Evolutionary conservation across 2,888 invertebrate genomes (phyloP).

Genomic region (Dorcus parallelipipedus): DNA sequence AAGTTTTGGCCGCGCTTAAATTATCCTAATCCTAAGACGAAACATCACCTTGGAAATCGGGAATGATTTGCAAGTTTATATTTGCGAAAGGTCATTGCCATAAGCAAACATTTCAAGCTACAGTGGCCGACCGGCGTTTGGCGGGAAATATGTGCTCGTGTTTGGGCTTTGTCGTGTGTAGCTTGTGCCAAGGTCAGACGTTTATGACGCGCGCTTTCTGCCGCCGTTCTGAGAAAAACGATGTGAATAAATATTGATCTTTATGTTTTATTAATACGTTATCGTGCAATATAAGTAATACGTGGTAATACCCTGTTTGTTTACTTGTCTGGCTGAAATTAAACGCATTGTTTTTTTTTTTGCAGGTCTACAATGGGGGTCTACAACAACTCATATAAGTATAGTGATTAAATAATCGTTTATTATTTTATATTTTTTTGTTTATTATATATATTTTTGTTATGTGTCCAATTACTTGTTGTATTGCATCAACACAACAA

Average conservation of each 20-base stretch:
- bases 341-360: constrained; percentile 14
- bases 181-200: background rate
- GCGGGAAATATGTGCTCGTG: too few species aligned
- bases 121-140: too few species aligned
- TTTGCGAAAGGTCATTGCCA: constrained; percentile 5
- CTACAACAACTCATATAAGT: constrained; percentile 31
- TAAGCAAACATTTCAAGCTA: background rate
- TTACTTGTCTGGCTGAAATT: background rate
- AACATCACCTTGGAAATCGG: background rate
- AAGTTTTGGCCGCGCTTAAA: background rate
- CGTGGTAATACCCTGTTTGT: too few species aligned
- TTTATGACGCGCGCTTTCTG: too few species aligned
- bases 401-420: constrained; percentile 26
- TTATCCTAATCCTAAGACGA: background rate
- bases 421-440: constrained; percentile 22
- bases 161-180: background rate
- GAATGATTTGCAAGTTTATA: background rate
- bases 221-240: too few species aligned
- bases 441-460: constrained; percentile 25
- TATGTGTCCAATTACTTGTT: constrained; percentile 26
- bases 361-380: constrained; percentile 45
- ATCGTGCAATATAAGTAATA: background rate
- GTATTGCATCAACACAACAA: constrained; percentile 28
- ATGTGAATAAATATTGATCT: too few species aligned
- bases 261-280: background rate